Evolutionary conservation across 2,888 invertebrate species (phyloP), one percentile per base, ranked within the genome.

Genomic region (Neoitamus cyanurus): DNA sequence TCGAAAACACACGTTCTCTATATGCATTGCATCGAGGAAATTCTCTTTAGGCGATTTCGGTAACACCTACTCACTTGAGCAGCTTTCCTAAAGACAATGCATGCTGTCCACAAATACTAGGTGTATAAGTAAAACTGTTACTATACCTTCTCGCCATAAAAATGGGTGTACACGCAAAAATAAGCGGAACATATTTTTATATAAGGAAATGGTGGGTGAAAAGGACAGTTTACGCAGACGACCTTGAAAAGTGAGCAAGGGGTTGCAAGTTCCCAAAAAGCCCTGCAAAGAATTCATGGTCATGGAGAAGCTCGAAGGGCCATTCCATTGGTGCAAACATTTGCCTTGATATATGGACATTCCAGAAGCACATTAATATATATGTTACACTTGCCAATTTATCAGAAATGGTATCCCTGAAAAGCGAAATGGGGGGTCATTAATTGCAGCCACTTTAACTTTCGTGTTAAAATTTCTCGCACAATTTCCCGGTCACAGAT

Each of bases 241-340:
- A 73, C 73, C 73, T 73, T 73, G 73, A 73, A 73, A 69, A 34
- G 15, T 73, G 58, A 36, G 20, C 11, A 34, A 73, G 34, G 73
- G 73, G 36, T 73, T n/a, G 34, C 20, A 58, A 58, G 20, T 58
- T 58, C 58, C 58, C 58, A 58, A 58, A n/a, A 58, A 58, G 58
- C 58, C 58, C 58, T 25, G 20, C 58, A 9, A 58, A 20, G 3
- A 58, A 20, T 58, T 58, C 58, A 58, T 58, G 58, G 58, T 58
- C 58, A 58, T 58, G 58, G 58, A 9, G 15, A 58, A 58, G 25
- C 58, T 5, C 58, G 20, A 25, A 58, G 58, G 6, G 3, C 58
- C 3, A 2, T 20, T 58, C 58, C 58, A 58, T 25, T 25, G 25
- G 58, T 48, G 15, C 6, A 48, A 48, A 6, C 20, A n/a, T 3